phyloP scores from a whole-genome alignment of 1,140 invertebrate genomes.

The Lysiphlebus fabarum region DNA sequence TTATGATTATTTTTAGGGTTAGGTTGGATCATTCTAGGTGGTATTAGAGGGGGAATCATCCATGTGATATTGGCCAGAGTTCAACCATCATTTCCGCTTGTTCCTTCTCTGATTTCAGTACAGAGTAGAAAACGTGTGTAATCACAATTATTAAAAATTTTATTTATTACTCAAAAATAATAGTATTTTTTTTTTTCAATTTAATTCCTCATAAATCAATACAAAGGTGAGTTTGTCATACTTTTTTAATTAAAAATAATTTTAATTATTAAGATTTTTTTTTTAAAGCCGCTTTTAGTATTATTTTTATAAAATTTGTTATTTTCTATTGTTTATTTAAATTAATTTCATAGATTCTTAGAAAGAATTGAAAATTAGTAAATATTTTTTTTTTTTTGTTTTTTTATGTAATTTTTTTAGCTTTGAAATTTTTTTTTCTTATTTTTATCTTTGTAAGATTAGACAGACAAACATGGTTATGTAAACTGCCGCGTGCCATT shows the following conservation, averaged over 20 bases:
- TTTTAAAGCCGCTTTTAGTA: background rate
- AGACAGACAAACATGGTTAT: no score
- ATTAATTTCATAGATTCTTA: no score
- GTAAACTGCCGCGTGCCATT: no score
- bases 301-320: background rate
- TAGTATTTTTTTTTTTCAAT: background rate
- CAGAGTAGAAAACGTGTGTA: slow-evolving; percentile 36
- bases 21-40: background rate
- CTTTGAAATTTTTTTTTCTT: no score
- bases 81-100: slow-evolving; percentile 22
- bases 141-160: slow-evolving; percentile 16
- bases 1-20: slow-evolving; percentile 5
- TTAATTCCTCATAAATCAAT: background rate
- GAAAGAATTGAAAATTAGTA: no score
- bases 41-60: slow-evolving; percentile 2
- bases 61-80: slow-evolving; percentile 35
- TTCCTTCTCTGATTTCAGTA: slow-evolving; percentile 29
- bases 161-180: slow-evolving; percentile 15
- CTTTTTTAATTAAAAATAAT: background rate
- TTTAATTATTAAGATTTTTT: background rate
- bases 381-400: no score
- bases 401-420: no score
- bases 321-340: no score
- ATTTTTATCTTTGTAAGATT: no score
- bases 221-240: background rate